Percentiles rank a stretch among this genome's conserved stretches.
These are phyloP conservation scores for Pygocentrus nattereri DNA, from an alignment of 2,797 vertebrate species.

Conservation along the genomic window DNA sequence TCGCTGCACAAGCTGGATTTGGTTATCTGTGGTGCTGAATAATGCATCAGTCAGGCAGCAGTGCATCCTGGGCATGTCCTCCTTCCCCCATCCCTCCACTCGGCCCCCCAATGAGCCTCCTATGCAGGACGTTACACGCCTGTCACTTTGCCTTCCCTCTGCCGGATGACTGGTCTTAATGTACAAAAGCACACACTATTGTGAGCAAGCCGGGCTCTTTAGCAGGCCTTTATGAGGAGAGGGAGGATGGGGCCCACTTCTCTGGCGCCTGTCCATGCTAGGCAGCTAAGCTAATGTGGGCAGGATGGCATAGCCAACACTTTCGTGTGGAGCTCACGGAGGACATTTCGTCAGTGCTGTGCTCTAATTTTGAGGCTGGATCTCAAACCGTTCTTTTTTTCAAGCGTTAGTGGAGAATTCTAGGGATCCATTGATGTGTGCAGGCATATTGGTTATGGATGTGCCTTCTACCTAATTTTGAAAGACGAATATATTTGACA, in stretches of 20 bases:
- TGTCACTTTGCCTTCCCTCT: slow-evolving; percentile 36
- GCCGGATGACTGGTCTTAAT: slow-evolving; percentile 36
- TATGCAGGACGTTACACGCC: slow-evolving; percentile 37
- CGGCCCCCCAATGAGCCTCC: slow-evolving; percentile 36
- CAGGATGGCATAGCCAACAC: background rate
- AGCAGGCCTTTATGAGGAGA: slow-evolving; percentile 3
- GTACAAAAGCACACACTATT: slow-evolving; percentile 11
- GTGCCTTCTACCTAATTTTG: no score
- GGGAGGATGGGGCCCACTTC: slow-evolving; percentile 3
- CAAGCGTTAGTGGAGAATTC: no score
- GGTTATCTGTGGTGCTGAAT: slow-evolving; percentile 48
- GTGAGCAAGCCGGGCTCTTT: background rate
- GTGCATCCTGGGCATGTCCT: slow-evolving; percentile 53
- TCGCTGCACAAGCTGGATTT: slow-evolving; percentile 48
- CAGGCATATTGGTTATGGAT: no score
- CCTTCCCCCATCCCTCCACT: slow-evolving; percentile 18
- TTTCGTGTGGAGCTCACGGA: background rate
- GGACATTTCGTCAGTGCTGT: background rate
- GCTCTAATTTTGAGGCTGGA: background rate
- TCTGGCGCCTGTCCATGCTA: background rate
- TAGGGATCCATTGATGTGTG: no score
- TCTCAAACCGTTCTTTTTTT: background rate
- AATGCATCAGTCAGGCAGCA: slow-evolving; percentile 49
- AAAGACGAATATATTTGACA: no score
- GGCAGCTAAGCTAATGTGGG: background rate